These are phyloP conservation scores for Apaloderma vittatum DNA, from an alignment of 2,113 vertebrate genomes.

Conservation along the genomic window DNA sequence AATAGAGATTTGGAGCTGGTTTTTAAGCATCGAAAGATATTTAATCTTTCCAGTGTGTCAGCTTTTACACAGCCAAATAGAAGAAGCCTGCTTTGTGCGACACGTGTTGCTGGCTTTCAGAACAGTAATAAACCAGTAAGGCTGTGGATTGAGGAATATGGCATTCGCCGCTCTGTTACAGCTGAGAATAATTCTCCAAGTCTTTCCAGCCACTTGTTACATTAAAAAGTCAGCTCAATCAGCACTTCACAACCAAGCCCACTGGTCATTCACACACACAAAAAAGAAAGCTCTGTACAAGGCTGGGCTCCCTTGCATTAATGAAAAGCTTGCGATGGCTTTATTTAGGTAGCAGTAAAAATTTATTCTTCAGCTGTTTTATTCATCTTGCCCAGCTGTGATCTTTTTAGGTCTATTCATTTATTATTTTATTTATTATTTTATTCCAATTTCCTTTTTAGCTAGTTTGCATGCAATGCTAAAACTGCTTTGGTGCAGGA, in stretches of 20 bases:
- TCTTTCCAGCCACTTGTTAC: constrained; percentile 29
- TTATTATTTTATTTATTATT: not conserved
- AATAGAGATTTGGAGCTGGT: not conserved
- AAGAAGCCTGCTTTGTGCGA: not conserved
- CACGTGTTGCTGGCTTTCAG: not conserved
- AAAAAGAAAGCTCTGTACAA: not conserved
- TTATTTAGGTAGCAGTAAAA: constrained; percentile 25
- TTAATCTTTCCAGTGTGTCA: not conserved
- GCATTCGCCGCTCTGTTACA: not conserved
- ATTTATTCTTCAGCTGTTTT: constrained; percentile 11
- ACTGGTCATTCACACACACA: not conserved
- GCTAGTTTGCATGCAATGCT: not conserved
- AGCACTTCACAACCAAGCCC: not conserved
- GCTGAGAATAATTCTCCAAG: not conserved
- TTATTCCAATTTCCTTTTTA: not conserved
- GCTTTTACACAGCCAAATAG: not conserved
- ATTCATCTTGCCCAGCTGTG: not conserved
- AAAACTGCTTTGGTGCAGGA: not conserved
- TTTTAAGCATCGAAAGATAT: not conserved
- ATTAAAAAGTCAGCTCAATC: not conserved
- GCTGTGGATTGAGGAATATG: not conserved
- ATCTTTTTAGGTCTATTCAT: not conserved
- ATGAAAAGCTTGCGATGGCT: constrained; percentile 19
- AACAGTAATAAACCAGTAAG: not conserved
- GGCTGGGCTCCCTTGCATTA: not conserved